These are phyloP conservation scores for Ligdia adustata DNA, from an alignment of 2,888 invertebrate species.

Conservation along the genomic window DNA sequence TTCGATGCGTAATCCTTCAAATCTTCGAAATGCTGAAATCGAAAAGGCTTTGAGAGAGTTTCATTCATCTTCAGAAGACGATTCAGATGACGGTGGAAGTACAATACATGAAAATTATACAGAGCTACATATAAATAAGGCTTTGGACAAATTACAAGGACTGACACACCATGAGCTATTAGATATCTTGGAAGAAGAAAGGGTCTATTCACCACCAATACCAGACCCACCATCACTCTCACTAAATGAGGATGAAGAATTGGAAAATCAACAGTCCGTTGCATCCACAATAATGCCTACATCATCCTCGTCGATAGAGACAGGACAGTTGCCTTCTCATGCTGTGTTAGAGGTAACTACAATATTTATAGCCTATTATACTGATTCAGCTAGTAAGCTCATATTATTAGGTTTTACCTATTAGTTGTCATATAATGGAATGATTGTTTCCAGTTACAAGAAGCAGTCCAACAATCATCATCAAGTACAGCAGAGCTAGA, in stretches of 20 bases:
- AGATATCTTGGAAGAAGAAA: constrained; percentile 4
- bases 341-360: neutral
- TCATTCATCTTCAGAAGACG: no score
- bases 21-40: neutral
- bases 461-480: no score
- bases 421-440: neutral
- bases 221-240: no score
- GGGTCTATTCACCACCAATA: neutral
- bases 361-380: no score
- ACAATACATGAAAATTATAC: no score
- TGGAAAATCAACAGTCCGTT: no score
- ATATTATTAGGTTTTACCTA: neutral
- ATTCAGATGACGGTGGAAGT: no score
- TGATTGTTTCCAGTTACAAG: neutral
- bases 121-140: no score
- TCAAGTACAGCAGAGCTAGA: no score
- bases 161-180: constrained; percentile 4
- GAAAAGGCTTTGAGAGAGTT: neutral
- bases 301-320: neutral
- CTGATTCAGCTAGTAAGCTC: neutral
- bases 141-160: constrained; percentile 8
- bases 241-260: no score
- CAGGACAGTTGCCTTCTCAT: neutral
- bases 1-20: neutral
- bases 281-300: neutral